These are phyloP conservation scores for Glomeris maerens DNA, from an alignment of 1,140 invertebrate species.

Conservation along the genomic window DNA sequence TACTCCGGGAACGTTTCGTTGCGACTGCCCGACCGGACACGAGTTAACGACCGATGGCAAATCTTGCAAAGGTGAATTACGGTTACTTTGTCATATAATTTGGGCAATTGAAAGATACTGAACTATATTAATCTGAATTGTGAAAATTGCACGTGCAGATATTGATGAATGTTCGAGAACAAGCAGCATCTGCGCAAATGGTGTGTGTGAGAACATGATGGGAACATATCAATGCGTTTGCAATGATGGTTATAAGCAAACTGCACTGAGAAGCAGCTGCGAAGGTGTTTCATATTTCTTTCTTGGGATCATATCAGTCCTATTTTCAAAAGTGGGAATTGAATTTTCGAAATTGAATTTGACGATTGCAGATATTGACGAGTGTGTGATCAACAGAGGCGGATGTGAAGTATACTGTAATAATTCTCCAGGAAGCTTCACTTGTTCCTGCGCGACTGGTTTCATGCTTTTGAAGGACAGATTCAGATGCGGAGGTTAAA, in stretches of 20 bases:
- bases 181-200: slow-evolving; percentile 68
- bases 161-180: slow-evolving; percentile 56
- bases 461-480: slow-evolving; percentile 33
- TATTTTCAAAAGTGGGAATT: slow-evolving; percentile 22
- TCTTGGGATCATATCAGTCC: slow-evolving; percentile 6
- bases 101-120: too few species aligned
- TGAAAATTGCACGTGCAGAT: too few species aligned
- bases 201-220: slow-evolving; percentile 70
- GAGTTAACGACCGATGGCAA: slow-evolving; percentile 44
- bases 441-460: slow-evolving; percentile 25
- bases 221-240: slow-evolving; percentile 78
- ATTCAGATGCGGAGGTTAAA: slow-evolving; percentile 24
- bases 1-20: slow-evolving; percentile 49
- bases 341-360: slow-evolving; percentile 9
- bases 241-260: slow-evolving; percentile 59
- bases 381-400: slow-evolving; percentile 44
- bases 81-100: slow-evolving; percentile 1
- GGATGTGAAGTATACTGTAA: slow-evolving; percentile 49
- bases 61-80: slow-evolving; percentile 43
- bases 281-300: slow-evolving; percentile 30
- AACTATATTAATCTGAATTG: too few species aligned
- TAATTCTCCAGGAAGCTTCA: slow-evolving; percentile 40
- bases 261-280: slow-evolving; percentile 43
- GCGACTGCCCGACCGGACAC: slow-evolving; percentile 55
- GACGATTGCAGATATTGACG: slow-evolving; percentile 43